Evolutionary conservation across 2,888 invertebrate genomes (phyloP), one percentile per base, ranked within the genome.

Genomic region (Drosophila multiciliata): DNA sequence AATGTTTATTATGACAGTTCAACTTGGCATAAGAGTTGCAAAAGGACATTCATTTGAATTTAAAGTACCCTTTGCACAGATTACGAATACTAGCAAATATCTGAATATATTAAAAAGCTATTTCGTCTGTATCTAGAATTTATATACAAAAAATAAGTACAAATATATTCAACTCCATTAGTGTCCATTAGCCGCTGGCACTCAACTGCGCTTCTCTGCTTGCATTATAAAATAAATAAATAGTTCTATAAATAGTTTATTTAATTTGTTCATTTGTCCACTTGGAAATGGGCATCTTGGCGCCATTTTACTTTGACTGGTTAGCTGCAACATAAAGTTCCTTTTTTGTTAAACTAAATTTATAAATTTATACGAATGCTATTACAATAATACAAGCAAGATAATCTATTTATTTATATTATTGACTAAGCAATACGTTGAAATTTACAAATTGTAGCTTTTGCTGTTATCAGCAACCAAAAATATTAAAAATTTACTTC

Each of bases 1-100:
- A 45, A 55, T 52, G 26, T 64, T 64, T 66, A 42, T 66, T 40
- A 40, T 35, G 48, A 38, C 54, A 50, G 66, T 59, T 68, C 23
- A 48, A 12, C 3, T n/a, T 57, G 11, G 17, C 42, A 35, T 40
- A 36, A 26, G 17, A 20, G n/a, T 3, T 59, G n/a, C 48, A 23
- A 33, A 20, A 17, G 1, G 1, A 12, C 23, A 29, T 26, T 48
- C 17, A 20, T n/a, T 23, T 61, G 35, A 23, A 23, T 29, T 12
- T 36, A 20, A 55, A 29, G 15, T 38, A 15, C 17, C 2, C 17
- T 17, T 29, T 9, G 8, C 29, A 38, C 20, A 15, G 15, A 33
- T 20, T 33, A 29, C n/a, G 33, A 53, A 4, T 20, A 20, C 32
- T 32, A 20, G 4, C 32, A 52, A 52, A 32, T 12, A 7, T 45